Base-by-base conservation (phyloP, 2,113 vertebrate species). In the Chloropsis cyanopogon region DNA sequence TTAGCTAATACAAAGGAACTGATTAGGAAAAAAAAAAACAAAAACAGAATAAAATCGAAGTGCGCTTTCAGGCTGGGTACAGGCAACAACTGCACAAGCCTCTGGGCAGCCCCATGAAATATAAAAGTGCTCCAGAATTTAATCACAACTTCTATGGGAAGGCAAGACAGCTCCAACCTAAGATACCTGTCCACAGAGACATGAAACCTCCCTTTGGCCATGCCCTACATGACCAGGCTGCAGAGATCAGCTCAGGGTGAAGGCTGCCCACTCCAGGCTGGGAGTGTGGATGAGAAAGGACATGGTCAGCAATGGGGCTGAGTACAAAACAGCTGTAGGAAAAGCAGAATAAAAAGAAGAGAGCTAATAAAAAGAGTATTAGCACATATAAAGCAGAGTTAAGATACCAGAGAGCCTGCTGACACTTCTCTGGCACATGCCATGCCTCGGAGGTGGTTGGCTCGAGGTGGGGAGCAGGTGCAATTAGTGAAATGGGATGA, bases 251-350 rank as follows among this genome's bases (percentile, higher is more conserved):
- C 4, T 6, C 1, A 5, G 75, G 39, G 25, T 6, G 28, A n/a
- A 18, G 37, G 25, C 8, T 6, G 11, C 47, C 65, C 3, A 0
- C 39, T 14, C 18, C 52, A n/a, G 26, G 42, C 39, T 84, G 59
- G 46, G 12, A 75, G 22, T 0, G 1, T 2, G 71, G 50, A 9
- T 22, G 7, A 10, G 5, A 4, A 11, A 84, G 35, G 5, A 20
- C 1, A 5, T 1, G 1, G 25, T 4, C 16, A 35, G 66, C 75
- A 44, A 18, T 1, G 25, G n/a, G 53, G 49, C 9, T 0, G 25
- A 61, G 49, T 6, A 11, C 16, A 26, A 23, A 85, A 41, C 23
- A 35, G 68, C 39, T 68, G 33, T 1, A 81, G 82, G 25, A 77
- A 80, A 47, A 47, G 4, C 47, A 50, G 69, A 53, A 33, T 7